phyloP scores from a whole-genome alignment of 2,797 vertebrate species.

The Anabas testudineus region DNA sequence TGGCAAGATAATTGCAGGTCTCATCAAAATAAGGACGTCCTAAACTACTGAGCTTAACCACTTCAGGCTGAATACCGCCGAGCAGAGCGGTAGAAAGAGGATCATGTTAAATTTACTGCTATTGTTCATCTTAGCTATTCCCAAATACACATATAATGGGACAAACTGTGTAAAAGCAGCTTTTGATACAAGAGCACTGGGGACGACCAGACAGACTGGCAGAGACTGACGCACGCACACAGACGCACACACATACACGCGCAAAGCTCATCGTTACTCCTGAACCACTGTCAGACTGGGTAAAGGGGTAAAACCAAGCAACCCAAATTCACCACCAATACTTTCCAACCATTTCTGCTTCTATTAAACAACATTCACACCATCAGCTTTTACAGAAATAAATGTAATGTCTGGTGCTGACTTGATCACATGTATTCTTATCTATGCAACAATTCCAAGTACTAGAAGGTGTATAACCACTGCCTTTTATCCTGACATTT shows the following conservation, averaged over 20 bases:
- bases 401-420: slow-evolving; percentile 58
- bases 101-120: slow-evolving; percentile 55
- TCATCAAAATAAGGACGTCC: slow-evolving; percentile 24
- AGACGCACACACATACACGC: slow-evolving; percentile 3
- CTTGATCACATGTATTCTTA: slow-evolving; percentile 62
- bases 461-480: slow-evolving; percentile 60
- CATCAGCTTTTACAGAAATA: slow-evolving; percentile 60
- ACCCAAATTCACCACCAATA: slow-evolving; percentile 19
- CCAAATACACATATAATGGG: slow-evolving; percentile 46
- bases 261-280: slow-evolving; percentile 14
- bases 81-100: slow-evolving; percentile 26
- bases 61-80: slow-evolving; percentile 47
- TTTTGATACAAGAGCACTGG: slow-evolving; percentile 79
- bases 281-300: slow-evolving; percentile 32
- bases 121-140: slow-evolving; percentile 48
- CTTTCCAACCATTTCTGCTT: slow-evolving; percentile 18
- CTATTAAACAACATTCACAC: slow-evolving; percentile 64
- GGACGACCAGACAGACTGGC: slow-evolving; percentile 46
- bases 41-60: slow-evolving; percentile 58
- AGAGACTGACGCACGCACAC: slow-evolving; percentile 36
- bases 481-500: slow-evolving; percentile 66
- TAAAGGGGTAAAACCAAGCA: slow-evolving; percentile 27
- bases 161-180: slow-evolving; percentile 78
- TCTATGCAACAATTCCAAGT: slow-evolving; percentile 64
- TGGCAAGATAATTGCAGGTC: slow-evolving; percentile 72